phyloP scores from a whole-genome alignment of 2,113 vertebrate species.

The Ptilorrhoa leucosticta region DNA sequence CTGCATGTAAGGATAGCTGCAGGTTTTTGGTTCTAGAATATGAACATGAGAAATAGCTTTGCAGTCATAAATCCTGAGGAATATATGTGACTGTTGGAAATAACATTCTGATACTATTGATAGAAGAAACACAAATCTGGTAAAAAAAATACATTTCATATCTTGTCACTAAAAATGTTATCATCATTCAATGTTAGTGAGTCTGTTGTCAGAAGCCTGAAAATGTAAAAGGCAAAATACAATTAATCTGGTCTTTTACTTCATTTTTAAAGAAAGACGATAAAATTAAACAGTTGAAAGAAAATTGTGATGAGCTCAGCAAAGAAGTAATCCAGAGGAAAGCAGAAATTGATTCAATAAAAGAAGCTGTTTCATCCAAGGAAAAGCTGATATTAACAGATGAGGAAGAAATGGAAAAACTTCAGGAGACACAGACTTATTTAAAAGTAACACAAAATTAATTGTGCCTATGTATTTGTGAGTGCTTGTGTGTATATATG shows the following conservation, averaged over 20 bases:
- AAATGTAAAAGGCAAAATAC: background rate
- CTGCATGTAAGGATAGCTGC: background rate
- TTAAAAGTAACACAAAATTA: slow-evolving; percentile 74
- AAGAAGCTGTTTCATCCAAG: slow-evolving; percentile 75
- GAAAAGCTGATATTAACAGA: slow-evolving; percentile 72
- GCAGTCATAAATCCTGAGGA: background rate
- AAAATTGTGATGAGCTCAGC: slow-evolving; percentile 80
- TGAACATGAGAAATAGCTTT: background rate
- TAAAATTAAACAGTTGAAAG: slow-evolving; percentile 71
- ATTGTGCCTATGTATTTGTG: background rate
- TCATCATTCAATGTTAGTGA: background rate
- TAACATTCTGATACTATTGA: background rate
- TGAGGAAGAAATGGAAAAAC: slow-evolving; percentile 76
- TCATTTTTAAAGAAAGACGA: slow-evolving; percentile 75
- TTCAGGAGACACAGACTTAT: slow-evolving; percentile 65
- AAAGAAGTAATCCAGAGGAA: slow-evolving; percentile 81
- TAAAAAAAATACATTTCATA: background rate
- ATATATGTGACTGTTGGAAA: background rate
- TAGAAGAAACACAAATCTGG: background rate
- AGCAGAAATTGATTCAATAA: slow-evolving; percentile 79
- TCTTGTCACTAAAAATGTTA: background rate
- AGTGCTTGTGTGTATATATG: background rate
- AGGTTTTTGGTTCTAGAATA: background rate
- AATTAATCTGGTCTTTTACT: background rate
- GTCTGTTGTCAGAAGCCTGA: background rate